Evolutionary conservation across 2,888 invertebrate species (phyloP), one percentile per base, ranked within the genome.

Genomic region (Xanthorhoe designata): DNA sequence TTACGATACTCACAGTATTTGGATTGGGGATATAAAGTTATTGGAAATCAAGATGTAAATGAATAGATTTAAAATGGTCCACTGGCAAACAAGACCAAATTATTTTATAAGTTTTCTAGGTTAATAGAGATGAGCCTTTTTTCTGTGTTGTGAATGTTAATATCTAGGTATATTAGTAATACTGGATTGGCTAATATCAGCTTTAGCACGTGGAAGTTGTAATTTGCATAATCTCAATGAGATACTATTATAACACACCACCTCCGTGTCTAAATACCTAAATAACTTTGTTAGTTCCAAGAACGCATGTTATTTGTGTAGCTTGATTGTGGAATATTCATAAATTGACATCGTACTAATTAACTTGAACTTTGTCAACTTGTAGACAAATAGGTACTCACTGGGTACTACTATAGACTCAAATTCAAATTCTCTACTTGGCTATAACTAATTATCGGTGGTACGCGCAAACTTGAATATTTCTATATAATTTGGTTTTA

Each of bases 221-320:
- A 32, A 32, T 42, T 38, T 9, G 9, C 35, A 38, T 38, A 9
- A 24, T 24, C 4, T 38, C 35, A 10, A 10, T 38, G 35, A 38
- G 35, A 35, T 15, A 15, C 2, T 35, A 54, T 10, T 0, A 17
- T 9, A 35, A 0, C n/a, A n/a, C 35, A 75, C 71, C 73, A 68
- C 66, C 73, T 79, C 78, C 77, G 72, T 9, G 29, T 52, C 17
- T 29, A 24, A 29, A 50, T 50, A 19, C 35, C 35, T 35, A 79
- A 73, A 74, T 71, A 76, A 76, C 80, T 82, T 80, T 83, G 80
- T 80, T 75, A 72, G 74, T 75, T 77, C 75, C 80, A 79, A 75
- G 78, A 78, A 76, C 68, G 76, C 70, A 68, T 70, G 64, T 52
- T 70, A 60, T 72, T 69, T 79, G 76, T 13, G 32, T 38, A 71